Base-by-base conservation (phyloP, 2,113 vertebrate species). In the Sinocyclocheilus rhinocerous region DNA sequence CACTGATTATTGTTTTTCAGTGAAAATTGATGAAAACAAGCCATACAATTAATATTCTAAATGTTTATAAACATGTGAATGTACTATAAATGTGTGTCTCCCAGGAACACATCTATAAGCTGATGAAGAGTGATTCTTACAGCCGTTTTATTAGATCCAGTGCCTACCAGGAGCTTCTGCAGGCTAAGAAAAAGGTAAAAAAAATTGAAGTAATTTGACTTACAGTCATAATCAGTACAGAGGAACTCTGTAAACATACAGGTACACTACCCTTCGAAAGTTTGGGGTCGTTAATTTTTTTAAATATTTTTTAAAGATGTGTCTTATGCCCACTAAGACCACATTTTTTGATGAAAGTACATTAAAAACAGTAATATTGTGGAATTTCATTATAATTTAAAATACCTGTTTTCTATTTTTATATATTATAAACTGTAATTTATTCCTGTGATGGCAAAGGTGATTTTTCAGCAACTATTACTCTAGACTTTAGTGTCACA, bases 51-150 rank as follows among this genome's bases (percentile, higher is more conserved):
- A 22, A 45, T 42, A 42, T 42, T 42, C 7, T 42, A 42, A 42
- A 42, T 42, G 42, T 45, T 45, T 48, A 48, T 48, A 48, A 59
- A 59, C 59, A 39, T 81, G 33, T 61, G 42, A n/a, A 29, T 88
- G 78, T 61, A 36, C 79, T 81, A 24, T 76, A 63, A 29, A 29
- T 88, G 73, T 79, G 48, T 83, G 52, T 90, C 22, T 22, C 93
- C 77, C 92, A 99, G 98, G 98, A 98, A 95, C 98, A 99, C 92
- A 99, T 99, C 95, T 99, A 98, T 95, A 99, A 98, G 93, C 91
- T 99, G 95, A 99, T 99, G 97, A 99, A 99, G 95, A 99, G 98
- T 92, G 98, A 99, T 92, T 99, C 97, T 84, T 99, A 99, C 88
- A 97, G 97, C 90, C 97, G 97, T 92, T 99, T 99, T 95, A 97